These are phyloP conservation scores for Metaphire vulgaris DNA, from an alignment of 1,140 invertebrate species.

Conservation along the genomic window DNA sequence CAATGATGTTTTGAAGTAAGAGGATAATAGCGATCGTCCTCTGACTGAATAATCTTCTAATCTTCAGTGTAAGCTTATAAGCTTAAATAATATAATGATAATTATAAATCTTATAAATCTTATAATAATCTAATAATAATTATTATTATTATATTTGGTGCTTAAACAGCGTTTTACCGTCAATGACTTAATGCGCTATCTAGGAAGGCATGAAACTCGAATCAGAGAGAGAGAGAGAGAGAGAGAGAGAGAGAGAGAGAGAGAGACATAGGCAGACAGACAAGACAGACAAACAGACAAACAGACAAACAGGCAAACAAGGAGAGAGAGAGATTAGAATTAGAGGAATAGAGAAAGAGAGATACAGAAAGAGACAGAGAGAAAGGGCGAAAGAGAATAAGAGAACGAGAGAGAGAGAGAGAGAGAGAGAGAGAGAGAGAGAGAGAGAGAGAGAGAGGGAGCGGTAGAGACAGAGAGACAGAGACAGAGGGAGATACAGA, in stretches of 20 bases:
- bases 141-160: no score
- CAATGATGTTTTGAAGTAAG: no score
- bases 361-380: not conserved
- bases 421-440: constrained; percentile 1
- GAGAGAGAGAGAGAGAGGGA: not conserved
- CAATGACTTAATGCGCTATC: no score
- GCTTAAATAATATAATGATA: no score
- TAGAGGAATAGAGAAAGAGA: no score
- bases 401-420: not conserved
- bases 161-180: no score
- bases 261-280: not conserved
- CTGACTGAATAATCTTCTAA: no score
- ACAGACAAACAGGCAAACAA: not conserved
- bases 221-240: not conserved
- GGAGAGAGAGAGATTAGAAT: not conserved
- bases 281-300: not conserved
- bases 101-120: no score
- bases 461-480: not conserved
- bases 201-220: no score
- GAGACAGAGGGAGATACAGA: not conserved
- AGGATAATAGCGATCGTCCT: no score
- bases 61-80: no score
- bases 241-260: constrained; percentile 1
- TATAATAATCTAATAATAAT: no score
- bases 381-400: not conserved